Evolutionary conservation across 2,888 invertebrate species (phyloP).

Genomic region (Tenodera sinensis): DNA sequence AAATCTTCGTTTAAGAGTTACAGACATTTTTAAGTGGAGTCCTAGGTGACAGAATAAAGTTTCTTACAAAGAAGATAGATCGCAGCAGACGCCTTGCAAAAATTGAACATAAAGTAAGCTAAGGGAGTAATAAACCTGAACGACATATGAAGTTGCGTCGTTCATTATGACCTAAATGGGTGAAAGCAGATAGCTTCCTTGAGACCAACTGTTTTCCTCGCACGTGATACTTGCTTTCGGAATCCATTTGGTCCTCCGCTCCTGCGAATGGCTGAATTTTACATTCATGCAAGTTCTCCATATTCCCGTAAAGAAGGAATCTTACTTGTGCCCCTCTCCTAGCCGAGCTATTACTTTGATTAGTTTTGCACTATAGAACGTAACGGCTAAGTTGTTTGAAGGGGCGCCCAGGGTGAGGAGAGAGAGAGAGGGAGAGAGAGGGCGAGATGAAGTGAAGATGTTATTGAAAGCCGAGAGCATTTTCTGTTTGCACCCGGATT

Average conservation of each 20-base stretch:
- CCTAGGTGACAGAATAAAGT: too few relatives aligned
- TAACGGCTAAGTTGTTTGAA: conserved; percentile 3
- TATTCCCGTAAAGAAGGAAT: neutral
- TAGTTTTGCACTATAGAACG: neutral
- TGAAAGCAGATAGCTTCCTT: neutral
- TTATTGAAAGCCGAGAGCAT: conserved; percentile 12
- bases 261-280: neutral
- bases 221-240: neutral
- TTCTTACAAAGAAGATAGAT: too few relatives aligned
- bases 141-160: too few relatives aligned
- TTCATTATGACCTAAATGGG: neutral
- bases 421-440: neutral
- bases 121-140: neutral
- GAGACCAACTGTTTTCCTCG: neutral
- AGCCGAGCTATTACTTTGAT: conserved; percentile 1
- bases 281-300: neutral
- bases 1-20: too few relatives aligned
- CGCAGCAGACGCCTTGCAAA: too few relatives aligned
- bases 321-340: neutral
- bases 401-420: neutral
- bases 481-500: conserved; percentile 1
- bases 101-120: neutral
- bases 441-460: neutral
- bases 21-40: too few relatives aligned
- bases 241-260: neutral